Percentiles rank a stretch among this genome's conserved stretches.
phyloP scores from a whole-genome alignment of 2,888 invertebrate species.

The Macrosoma leucophasiata region DNA sequence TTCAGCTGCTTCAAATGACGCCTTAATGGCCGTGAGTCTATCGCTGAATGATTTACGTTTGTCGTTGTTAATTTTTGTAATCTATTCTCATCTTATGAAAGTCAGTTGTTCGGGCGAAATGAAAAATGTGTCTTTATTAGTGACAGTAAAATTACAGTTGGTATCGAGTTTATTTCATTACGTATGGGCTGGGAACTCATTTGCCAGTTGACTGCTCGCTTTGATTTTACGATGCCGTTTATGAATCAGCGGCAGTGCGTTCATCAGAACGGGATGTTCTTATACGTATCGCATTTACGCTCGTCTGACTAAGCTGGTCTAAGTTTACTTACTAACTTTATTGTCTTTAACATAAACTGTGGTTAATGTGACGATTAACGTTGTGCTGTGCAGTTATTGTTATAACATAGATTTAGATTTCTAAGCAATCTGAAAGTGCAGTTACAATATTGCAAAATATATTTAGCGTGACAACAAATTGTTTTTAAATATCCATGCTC shows the following conservation, averaged over 20 bases:
- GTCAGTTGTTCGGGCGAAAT: not conserved
- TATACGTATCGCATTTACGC: constrained; percentile 36
- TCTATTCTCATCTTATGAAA: constrained; percentile 15
- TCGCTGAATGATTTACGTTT: constrained; percentile 51
- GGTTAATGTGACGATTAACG: no score
- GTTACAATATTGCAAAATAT: no score
- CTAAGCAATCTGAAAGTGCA: no score
- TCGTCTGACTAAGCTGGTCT: constrained; percentile 41
- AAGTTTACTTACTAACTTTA: no score
- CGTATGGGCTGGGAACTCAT: constrained; percentile 38
- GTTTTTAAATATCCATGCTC: no score
- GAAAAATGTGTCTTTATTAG: not conserved
- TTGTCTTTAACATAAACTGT: no score
- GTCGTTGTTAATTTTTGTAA: constrained; percentile 30
- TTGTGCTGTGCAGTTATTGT: no score
- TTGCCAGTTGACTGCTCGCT: constrained; percentile 43
- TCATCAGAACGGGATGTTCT: constrained; percentile 45
- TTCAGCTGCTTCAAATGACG: constrained; percentile 47
- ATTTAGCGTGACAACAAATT: constrained; percentile 35
- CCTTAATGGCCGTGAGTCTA: constrained; percentile 44
- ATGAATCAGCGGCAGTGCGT: constrained; percentile 55
- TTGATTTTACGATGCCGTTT: constrained; percentile 50
- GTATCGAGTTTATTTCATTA: constrained; percentile 16
- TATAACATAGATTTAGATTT: no score
- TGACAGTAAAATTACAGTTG: not conserved